Percentiles rank a stretch among this genome's conserved stretches.
Conservation (phyloP, 2,888 invertebrate genomes). For the Julus scanicus region DNA sequence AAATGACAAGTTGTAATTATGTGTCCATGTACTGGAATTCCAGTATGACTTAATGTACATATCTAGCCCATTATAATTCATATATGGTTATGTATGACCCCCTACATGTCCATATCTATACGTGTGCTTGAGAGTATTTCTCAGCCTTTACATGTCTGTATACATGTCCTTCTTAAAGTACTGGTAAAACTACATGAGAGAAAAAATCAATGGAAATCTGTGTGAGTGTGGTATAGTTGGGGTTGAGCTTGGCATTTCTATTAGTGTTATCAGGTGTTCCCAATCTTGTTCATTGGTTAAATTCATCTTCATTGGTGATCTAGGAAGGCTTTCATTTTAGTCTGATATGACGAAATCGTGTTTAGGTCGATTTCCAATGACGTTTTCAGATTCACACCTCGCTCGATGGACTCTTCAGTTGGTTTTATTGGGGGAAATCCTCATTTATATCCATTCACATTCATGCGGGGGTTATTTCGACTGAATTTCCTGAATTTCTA, state of each 20-base stretch:
- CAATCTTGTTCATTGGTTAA: constrained; percentile 45
- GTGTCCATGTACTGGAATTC: no score
- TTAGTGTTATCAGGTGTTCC: constrained; percentile 40
- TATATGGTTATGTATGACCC: no score
- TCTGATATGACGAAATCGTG: constrained; percentile 6
- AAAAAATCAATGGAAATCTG: not conserved
- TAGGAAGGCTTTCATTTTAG: constrained; percentile 23
- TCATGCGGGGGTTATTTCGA: constrained; percentile 19
- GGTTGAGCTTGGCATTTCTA: constrained; percentile 36
- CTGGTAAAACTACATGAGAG: not conserved
- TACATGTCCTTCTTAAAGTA: not conserved
- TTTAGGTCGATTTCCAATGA: constrained; percentile 20
- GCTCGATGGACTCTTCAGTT: not conserved
- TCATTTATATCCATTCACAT: constrained; percentile 30
- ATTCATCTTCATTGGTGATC: constrained; percentile 43
- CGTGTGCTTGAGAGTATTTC: not conserved
- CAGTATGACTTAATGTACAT: no score
- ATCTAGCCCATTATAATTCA: no score
- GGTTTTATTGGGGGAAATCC: constrained; percentile 27
- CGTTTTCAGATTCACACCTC: not conserved
- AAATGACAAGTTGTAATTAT: no score
- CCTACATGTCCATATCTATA: no score
- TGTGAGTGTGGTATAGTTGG: not conserved
- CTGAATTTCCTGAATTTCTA: constrained; percentile 41
- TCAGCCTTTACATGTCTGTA: not conserved